Evolutionary conservation across 1,140 invertebrate genomes (phyloP).

Genomic region (Cyphomyrmex costatus): DNA sequence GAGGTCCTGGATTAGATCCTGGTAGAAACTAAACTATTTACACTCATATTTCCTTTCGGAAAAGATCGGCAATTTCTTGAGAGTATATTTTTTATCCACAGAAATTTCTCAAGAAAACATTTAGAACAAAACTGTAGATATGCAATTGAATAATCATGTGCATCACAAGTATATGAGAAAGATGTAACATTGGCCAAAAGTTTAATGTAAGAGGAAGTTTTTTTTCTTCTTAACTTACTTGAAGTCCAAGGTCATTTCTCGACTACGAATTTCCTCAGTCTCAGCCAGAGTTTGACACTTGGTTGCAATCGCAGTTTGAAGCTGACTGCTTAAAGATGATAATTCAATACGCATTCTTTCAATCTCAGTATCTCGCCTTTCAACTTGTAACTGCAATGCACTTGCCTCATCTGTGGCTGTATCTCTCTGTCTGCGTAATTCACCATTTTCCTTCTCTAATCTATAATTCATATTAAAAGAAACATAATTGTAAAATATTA

Average conservation of each 20-base stretch:
- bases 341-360: conserved; percentile 90
- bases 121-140: no score
- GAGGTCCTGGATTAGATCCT: no score
- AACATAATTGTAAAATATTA: conserved; percentile 9
- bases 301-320: conserved; percentile 90
- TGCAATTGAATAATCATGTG: no score
- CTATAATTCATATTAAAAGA: conserved; percentile 79
- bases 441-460: conserved; percentile 87
- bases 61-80: no score
- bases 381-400: conserved; percentile 89
- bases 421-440: conserved; percentile 89
- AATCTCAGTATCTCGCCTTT: conserved; percentile 90
- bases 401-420: conserved; percentile 91
- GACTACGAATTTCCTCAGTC: conserved; percentile 93
- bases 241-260: conserved; percentile 92
- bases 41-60: no score
- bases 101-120: no score
- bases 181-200: no score
- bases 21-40: no score
- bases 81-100: no score
- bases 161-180: no score
- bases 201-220: no score
- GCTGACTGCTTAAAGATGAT: conserved; percentile 89
- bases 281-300: conserved; percentile 94
- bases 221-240: conserved; percentile 83